These are phyloP conservation scores for Rotaria magnacalcarata DNA, from an alignment of 2,888 invertebrate species.

Conservation along the genomic window DNA sequence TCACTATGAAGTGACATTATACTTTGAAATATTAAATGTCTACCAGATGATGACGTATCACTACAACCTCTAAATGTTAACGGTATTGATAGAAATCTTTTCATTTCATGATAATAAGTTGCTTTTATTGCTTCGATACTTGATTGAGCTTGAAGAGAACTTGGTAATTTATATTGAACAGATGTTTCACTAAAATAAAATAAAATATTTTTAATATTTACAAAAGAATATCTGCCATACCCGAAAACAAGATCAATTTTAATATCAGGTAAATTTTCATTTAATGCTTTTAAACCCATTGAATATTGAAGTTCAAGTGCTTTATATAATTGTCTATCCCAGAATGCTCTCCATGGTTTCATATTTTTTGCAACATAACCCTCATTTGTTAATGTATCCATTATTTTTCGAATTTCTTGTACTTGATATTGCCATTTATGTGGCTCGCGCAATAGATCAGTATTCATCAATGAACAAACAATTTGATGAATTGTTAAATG, in stretches of 20 bases:
- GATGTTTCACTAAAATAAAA: neutral
- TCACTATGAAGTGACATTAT: slow-evolving; percentile 73
- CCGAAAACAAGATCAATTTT: slow-evolving; percentile 64
- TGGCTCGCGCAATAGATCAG: slow-evolving; percentile 79
- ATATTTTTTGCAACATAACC: slow-evolving; percentile 64
- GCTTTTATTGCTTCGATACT: slow-evolving; percentile 78
- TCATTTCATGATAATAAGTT: slow-evolving; percentile 82
- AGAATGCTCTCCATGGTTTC: slow-evolving; percentile 83
- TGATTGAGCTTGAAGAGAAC: slow-evolving; percentile 67
- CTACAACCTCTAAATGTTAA: slow-evolving; percentile 73
- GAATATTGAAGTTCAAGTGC: slow-evolving; percentile 84
- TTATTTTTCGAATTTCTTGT: slow-evolving; percentile 75
- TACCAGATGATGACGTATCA: slow-evolving; percentile 57
- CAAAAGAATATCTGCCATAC: neutral
- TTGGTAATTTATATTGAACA: slow-evolving; percentile 48
- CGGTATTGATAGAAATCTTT: slow-evolving; percentile 81
- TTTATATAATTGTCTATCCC: slow-evolving; percentile 88
- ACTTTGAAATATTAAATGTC: slow-evolving; percentile 65
- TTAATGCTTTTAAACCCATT: slow-evolving; percentile 75
- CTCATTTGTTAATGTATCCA: slow-evolving; percentile 66
- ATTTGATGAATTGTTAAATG: slow-evolving; percentile 68
- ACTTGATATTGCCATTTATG: slow-evolving; percentile 83
- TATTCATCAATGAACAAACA: slow-evolving; percentile 70
- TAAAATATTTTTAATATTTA: neutral
- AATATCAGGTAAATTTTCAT: slow-evolving; percentile 80